A percentile compares a stretch with the other conserved stretches of the same genome.
phyloP scores from a whole-genome alignment of 1,140 invertebrate genomes.

The Panagrolaimus sp. region DNA sequence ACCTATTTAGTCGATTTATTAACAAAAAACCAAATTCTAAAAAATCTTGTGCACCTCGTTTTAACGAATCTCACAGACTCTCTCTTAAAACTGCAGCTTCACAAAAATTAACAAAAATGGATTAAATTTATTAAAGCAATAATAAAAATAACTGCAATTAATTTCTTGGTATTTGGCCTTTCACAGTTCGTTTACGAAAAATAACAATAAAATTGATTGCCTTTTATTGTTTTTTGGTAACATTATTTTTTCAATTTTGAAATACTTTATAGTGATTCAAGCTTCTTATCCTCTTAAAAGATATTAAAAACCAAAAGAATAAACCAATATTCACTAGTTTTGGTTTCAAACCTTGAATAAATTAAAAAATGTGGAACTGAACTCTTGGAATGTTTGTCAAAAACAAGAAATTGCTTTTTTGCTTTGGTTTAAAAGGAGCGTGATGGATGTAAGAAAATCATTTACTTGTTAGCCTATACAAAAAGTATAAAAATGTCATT shows the following conservation, averaged over 20 bases:
- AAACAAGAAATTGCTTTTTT: too few relatives aligned
- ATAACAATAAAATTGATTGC: not conserved
- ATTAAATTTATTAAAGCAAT: too few relatives aligned
- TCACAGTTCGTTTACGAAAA: not conserved
- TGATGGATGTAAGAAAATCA: too few relatives aligned
- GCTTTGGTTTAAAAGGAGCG: too few relatives aligned
- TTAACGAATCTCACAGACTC: too few relatives aligned
- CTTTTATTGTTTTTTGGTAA: not conserved
- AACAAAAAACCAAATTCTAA: too few relatives aligned
- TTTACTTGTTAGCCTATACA: too few relatives aligned
- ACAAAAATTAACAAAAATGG: not conserved
- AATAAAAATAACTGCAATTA: slow-evolving; percentile 11
- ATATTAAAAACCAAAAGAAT: slow-evolving; percentile 1
- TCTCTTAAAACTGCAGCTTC: not conserved
- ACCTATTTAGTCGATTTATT: too few relatives aligned
- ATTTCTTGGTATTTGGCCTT: not conserved
- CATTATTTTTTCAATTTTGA: not conserved
- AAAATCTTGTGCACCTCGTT: too few relatives aligned
- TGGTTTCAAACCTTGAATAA: not conserved
- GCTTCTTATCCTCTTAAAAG: not conserved
- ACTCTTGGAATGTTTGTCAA: too few relatives aligned
- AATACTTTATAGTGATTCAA: not conserved
- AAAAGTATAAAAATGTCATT: too few relatives aligned
- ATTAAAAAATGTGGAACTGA: too few relatives aligned
- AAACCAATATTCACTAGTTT: not conserved